Percentiles rank a stretch among this genome's conserved stretches.
These are phyloP conservation scores for Oxyura jamaicensis DNA, from an alignment of 2,113 vertebrate species.

Conservation along the genomic window DNA sequence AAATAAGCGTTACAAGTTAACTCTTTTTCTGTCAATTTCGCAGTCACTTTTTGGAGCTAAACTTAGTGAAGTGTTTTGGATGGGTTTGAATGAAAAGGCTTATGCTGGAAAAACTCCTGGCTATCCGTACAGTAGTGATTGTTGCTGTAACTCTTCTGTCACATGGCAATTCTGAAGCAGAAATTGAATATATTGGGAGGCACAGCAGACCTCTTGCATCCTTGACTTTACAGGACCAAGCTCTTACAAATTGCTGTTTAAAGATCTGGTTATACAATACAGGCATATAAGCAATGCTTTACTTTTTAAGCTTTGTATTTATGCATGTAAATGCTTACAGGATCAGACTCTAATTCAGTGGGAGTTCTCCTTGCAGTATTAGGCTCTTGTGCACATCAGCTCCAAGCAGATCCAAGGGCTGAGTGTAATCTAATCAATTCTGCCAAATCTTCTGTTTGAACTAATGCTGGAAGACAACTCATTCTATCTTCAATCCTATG, in stretches of 20 bases:
- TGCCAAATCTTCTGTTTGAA: not conserved
- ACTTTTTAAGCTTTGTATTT: not conserved
- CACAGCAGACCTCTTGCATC: not conserved
- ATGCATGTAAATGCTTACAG: not conserved
- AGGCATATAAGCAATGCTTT: not conserved
- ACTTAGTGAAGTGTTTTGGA: not conserved
- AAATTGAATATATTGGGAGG: slow-evolving; percentile 19
- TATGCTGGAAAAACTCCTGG: slow-evolving; percentile 7
- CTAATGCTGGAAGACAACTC: not conserved
- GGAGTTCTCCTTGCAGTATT: not conserved
- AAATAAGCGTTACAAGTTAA: slow-evolving; percentile 34
- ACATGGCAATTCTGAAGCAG: slow-evolving; percentile 14
- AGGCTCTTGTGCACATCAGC: not conserved
- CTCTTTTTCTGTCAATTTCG: not conserved
- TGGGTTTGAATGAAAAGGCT: slow-evolving; percentile 41
- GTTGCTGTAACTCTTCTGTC: not conserved
- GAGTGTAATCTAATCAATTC: not conserved
- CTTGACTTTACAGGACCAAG: not conserved
- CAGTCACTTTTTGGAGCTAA: not conserved
- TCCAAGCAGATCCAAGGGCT: not conserved
- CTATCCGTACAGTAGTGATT: not conserved
- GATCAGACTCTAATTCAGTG: not conserved
- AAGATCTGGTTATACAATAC: not conserved
- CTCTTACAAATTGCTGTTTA: not conserved
- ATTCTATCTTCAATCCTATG: not conserved